Percentiles rank a stretch among this genome's conserved stretches.
Evolutionary conservation across 2,797 vertebrate genomes (phyloP).

Genomic region (Hydrophis major): DNA sequence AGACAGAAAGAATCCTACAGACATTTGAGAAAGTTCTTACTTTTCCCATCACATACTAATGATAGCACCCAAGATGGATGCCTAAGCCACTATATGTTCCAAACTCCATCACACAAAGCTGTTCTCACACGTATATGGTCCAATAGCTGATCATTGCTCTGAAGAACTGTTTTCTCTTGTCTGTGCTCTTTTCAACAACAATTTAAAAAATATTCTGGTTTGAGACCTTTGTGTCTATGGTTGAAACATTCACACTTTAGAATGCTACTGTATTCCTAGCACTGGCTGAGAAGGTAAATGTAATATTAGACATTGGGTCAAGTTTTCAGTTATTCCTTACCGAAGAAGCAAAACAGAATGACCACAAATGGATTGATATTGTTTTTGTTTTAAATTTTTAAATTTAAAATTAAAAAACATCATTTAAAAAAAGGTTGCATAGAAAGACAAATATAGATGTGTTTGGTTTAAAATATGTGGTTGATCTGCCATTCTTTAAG

Average conservation of each 20-base stretch:
- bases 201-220: background rate
- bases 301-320: background rate
- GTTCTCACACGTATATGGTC: background rate
- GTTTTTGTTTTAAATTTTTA: no score
- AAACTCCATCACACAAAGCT: background rate
- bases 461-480: no score
- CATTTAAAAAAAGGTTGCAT: no score
- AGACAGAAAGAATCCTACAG: background rate
- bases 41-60: background rate
- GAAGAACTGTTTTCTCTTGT: background rate
- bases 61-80: background rate
- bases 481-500: no score
- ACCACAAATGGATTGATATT: no score
- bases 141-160: background rate
- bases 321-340: no score
- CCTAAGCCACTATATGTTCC: background rate
- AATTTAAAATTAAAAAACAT: no score
- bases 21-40: background rate
- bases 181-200: background rate
- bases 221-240: background rate
- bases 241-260: background rate
- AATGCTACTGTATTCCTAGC: background rate
- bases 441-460: no score
- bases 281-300: background rate
- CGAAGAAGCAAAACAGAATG: no score